Conservation (phyloP, 2,113 vertebrate genomes). For the cat (Felis catus) region DNA sequence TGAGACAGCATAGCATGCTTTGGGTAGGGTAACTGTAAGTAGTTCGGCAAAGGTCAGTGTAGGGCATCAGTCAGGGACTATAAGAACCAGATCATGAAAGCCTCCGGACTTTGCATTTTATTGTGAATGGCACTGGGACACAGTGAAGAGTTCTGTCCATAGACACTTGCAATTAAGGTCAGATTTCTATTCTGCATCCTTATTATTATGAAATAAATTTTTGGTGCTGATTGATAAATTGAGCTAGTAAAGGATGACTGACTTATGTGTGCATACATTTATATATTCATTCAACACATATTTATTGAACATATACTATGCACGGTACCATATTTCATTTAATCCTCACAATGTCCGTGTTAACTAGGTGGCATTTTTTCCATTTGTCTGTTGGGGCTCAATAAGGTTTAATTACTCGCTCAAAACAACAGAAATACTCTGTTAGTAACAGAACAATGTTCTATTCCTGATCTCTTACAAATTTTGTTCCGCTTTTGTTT, state of each 20-base stretch:
- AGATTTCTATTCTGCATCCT: background rate
- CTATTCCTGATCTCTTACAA: background rate
- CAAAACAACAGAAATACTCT: background rate
- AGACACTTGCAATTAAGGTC: background rate
- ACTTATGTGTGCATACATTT: background rate
- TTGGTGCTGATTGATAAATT: background rate
- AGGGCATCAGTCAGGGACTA: background rate
- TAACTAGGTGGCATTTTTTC: background rate
- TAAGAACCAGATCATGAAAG: background rate
- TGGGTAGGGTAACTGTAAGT: background rate
- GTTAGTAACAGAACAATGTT: background rate
- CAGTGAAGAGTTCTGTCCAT: background rate
- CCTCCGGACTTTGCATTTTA: background rate
- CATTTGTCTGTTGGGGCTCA: background rate
- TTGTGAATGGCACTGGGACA: background rate
- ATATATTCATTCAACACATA: background rate
- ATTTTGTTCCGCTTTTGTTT: background rate
- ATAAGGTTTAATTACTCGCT: background rate
- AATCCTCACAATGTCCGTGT: background rate
- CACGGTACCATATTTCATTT: background rate
- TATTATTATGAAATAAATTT: background rate
- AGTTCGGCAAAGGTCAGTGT: background rate
- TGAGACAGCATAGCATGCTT: background rate
- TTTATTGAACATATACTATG: background rate
- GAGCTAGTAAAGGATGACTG: background rate